phyloP scores from a whole-genome alignment of 1,140 invertebrate species.

The Zaprionus tsacasi region DNA sequence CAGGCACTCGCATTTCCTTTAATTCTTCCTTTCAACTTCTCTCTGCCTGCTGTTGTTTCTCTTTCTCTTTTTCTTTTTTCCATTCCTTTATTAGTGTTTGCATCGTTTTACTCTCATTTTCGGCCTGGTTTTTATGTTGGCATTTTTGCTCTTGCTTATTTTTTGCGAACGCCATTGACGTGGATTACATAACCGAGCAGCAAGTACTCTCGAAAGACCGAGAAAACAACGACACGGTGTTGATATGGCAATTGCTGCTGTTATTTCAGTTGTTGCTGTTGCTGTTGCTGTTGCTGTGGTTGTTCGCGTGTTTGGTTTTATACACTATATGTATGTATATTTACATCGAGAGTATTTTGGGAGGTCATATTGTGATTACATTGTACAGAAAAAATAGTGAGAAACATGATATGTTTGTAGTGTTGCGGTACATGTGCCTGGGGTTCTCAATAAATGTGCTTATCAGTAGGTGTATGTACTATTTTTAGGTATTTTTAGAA shows the following conservation, averaged over 20 bases:
- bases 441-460: background rate
- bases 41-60: constrained; percentile 6
- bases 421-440: background rate
- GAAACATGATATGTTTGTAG: constrained; percentile 20
- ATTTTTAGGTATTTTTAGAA: too few relatives aligned
- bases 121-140: constrained; percentile 26
- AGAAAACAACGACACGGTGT: background rate
- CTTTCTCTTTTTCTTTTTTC: background rate
- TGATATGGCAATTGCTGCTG: constrained; percentile 4
- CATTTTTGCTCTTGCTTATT: constrained; percentile 39
- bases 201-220: constrained; percentile 33
- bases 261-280: constrained; percentile 10
- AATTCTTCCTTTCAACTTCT: constrained; percentile 12
- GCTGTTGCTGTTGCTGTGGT: constrained; percentile 8
- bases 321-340: constrained; percentile 32
- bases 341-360: constrained; percentile 24
- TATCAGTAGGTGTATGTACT: background rate
- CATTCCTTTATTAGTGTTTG: constrained; percentile 43
- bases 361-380: constrained; percentile 36
- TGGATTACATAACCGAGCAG: constrained; percentile 37
- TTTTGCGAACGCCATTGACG: constrained; percentile 44
- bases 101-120: constrained; percentile 38
- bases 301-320: constrained; percentile 34
- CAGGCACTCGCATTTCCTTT: constrained; percentile 18
- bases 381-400: constrained; percentile 6